Conservation (phyloP, 2,888 invertebrate genomes). For the Drosophila vallismaia region DNA sequence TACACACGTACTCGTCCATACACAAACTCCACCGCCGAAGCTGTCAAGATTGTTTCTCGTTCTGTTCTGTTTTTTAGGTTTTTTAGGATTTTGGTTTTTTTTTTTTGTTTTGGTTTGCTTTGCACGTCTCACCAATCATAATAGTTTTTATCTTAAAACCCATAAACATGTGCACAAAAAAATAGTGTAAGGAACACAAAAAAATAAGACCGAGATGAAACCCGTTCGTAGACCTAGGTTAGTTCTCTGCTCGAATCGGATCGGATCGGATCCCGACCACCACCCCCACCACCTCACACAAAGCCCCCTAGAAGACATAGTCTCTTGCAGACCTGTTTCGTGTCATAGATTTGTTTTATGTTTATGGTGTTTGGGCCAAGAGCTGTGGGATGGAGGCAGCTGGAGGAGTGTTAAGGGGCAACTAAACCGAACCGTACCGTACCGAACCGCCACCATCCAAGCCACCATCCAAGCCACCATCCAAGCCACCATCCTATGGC, state of each 20-base stretch:
- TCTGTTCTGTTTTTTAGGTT: constrained; percentile 18
- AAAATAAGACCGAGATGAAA: constrained; percentile 46
- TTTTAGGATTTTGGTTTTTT: constrained; percentile 3
- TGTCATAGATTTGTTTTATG: constrained; percentile 79
- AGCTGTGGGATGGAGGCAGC: neutral
- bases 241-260: constrained; percentile 63
- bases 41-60: constrained; percentile 56
- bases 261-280: constrained; percentile 5
- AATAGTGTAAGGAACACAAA: constrained; percentile 24
- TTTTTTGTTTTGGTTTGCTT: constrained; percentile 24
- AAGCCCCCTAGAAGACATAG: constrained; percentile 26
- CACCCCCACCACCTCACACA: constrained; percentile 11
- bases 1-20: constrained; percentile 16
- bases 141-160: constrained; percentile 72
- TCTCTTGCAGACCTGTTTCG: constrained; percentile 63
- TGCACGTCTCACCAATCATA: constrained; percentile 73
- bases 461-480: constrained; percentile 25
- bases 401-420: neutral
- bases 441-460: constrained; percentile 20
- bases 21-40: constrained; percentile 30
- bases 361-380: constrained; percentile 78
- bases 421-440: constrained; percentile 9
- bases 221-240: constrained; percentile 76
- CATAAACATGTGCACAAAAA: constrained; percentile 74
- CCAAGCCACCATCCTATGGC: constrained; percentile 16